These are phyloP conservation scores for Himalopsyche anomala DNA, from an alignment of 2,888 invertebrate species.

Conservation along the genomic window DNA sequence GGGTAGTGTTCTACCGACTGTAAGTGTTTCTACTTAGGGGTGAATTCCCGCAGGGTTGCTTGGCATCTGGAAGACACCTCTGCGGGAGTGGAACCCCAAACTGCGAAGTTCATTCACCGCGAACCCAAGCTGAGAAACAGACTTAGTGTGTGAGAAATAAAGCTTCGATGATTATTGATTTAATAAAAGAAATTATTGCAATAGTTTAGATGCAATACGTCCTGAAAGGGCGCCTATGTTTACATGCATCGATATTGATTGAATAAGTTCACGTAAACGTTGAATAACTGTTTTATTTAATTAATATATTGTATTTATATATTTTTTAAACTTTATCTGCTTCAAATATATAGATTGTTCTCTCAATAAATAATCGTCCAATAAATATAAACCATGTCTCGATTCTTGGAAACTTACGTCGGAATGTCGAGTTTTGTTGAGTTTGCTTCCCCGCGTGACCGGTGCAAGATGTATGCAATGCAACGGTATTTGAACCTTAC, in stretches of 20 bases:
- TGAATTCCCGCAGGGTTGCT: constrained; percentile 22
- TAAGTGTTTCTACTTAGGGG: constrained; percentile 25
- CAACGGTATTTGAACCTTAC: constrained; percentile 25
- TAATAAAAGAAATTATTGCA: too few species aligned
- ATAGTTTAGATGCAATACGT: too few species aligned
- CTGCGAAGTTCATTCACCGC: constrained; percentile 10
- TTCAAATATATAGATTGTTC: too few species aligned
- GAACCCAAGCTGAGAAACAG: not conserved
- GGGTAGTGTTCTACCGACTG: not conserved
- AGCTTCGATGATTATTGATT: not conserved
- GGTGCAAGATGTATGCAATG: constrained; percentile 9
- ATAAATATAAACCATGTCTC: too few species aligned
- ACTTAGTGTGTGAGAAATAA: not conserved
- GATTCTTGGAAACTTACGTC: too few species aligned
- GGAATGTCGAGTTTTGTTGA: not conserved
- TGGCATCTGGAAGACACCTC: constrained; percentile 28
- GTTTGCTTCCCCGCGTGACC: not conserved
- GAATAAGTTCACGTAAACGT: too few species aligned
- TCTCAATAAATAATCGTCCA: too few species aligned
- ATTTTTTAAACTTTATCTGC: too few species aligned
- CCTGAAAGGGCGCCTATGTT: too few species aligned
- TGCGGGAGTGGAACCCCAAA: constrained; percentile 24
- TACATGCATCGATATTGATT: too few species aligned
- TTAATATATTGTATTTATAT: too few species aligned
- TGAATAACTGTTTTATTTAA: too few species aligned